These are phyloP conservation scores for Sminthurides aquaticus DNA, from an alignment of 2,888 invertebrate species.

Conservation along the genomic window DNA sequence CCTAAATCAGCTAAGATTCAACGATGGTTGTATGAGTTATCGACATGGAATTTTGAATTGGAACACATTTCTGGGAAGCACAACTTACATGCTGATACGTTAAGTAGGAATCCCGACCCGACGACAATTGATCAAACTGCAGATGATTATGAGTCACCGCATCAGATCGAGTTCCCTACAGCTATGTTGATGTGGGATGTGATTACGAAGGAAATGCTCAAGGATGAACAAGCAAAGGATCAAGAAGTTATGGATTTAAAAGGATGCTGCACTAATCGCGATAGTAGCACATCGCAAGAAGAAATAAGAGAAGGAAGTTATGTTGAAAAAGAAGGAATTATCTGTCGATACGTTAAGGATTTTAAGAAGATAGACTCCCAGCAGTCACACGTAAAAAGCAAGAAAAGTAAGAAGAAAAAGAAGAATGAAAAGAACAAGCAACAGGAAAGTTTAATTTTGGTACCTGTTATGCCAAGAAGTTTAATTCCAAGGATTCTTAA, in stretches of 20 bases:
- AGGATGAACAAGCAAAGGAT: background rate
- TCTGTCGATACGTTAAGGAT: slow-evolving; percentile 1
- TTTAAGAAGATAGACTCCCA: too few species aligned
- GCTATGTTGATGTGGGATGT: too few species aligned
- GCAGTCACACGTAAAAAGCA: background rate
- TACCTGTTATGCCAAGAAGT: slow-evolving; percentile 26
- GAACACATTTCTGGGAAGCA: background rate
- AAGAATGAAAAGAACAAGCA: background rate
- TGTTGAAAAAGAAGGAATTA: background rate
- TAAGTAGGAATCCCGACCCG: too few species aligned
- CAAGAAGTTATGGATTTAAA: background rate
- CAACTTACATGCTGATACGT: slow-evolving; percentile 1
- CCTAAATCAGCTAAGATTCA: background rate
- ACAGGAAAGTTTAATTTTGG: slow-evolving; percentile 7
- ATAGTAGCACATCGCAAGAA: too few species aligned
- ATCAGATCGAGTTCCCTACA: slow-evolving; percentile 4
- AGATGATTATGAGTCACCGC: too few species aligned
- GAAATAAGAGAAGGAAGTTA: too few species aligned
- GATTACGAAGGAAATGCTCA: background rate
- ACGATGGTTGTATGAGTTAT: slow-evolving; percentile 5
- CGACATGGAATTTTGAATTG: background rate
- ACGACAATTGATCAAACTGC: too few species aligned
- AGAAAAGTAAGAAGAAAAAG: background rate
- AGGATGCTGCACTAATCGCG: background rate
- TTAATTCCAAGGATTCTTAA: slow-evolving; percentile 19